phyloP scores from a whole-genome alignment of 1,140 invertebrate species.

The Drosophila rhopaloa region DNA sequence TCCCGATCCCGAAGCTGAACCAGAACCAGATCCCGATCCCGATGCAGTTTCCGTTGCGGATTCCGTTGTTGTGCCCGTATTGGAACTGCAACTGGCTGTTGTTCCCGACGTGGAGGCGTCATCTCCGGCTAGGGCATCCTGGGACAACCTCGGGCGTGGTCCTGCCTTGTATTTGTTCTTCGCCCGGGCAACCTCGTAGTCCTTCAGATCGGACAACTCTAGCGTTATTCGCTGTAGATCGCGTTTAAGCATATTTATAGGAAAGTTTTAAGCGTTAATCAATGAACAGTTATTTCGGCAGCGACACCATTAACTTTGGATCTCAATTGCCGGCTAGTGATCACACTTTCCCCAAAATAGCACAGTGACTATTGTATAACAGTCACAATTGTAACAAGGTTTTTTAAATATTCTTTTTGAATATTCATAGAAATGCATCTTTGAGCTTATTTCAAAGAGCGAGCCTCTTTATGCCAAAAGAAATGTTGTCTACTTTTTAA shows the following conservation, averaged over 20 bases:
- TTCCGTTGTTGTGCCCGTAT: constrained; percentile 2
- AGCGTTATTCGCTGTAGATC: constrained; percentile 56
- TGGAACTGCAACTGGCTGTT: constrained; percentile 27
- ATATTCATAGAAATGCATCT: neutral
- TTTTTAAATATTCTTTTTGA: neutral
- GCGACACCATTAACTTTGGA: neutral
- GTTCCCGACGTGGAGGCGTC: constrained; percentile 42
- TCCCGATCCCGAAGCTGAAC: neutral
- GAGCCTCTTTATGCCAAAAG: too few species aligned
- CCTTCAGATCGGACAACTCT: constrained; percentile 57
- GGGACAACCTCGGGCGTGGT: neutral
- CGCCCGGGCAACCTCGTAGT: constrained; percentile 52
- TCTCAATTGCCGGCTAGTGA: neutral
- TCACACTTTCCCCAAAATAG: neutral
- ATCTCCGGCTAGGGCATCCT: constrained; percentile 33
- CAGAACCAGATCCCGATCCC: constrained; percentile 1
- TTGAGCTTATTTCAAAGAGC: too few species aligned
- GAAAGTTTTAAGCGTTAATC: too few species aligned
- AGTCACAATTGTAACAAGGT: neutral
- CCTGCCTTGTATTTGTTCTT: constrained; percentile 33
- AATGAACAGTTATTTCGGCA: constrained; percentile 10
- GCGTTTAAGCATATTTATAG: constrained; percentile 52
- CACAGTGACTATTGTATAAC: constrained; percentile 1
- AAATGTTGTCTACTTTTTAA: too few species aligned
- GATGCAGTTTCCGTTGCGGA: neutral